A percentile compares a stretch with the other conserved stretches of the same genome.
phyloP scores from a whole-genome alignment of 2,113 vertebrate genomes.

The Melanotaenia duboulayi region DNA sequence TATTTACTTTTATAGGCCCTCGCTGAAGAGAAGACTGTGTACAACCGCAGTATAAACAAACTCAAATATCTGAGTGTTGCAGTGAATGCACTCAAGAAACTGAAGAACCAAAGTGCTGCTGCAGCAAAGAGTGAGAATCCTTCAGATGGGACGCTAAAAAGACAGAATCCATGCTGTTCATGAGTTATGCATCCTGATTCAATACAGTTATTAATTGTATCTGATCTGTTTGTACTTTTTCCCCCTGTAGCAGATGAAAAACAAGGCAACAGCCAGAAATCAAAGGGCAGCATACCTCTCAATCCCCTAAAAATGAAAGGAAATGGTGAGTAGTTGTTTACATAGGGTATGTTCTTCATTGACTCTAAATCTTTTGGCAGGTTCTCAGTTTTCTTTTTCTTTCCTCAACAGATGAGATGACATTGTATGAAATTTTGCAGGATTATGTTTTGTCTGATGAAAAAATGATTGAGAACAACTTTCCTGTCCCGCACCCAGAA shows the following conservation, averaged over 20 bases:
- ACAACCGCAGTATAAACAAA: conserved; percentile 84
- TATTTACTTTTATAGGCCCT: conserved; percentile 78
- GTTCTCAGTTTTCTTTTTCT: conserved; percentile 10
- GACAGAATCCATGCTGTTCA: background rate
- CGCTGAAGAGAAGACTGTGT: conserved; percentile 84
- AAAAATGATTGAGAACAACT: conserved; percentile 81
- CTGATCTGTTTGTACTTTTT: background rate
- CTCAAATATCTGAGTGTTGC: conserved; percentile 86
- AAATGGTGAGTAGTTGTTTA: conserved; percentile 58
- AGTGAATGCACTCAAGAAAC: conserved; percentile 85
- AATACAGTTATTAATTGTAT: background rate
- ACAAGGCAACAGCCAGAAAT: conserved; percentile 43
- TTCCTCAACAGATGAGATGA: conserved; percentile 61
- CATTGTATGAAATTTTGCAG: conserved; percentile 81
- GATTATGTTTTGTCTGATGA: conserved; percentile 83
- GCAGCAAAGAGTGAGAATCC: conserved; percentile 70
- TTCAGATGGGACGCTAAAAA: background rate
- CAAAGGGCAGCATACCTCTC: conserved; percentile 77
- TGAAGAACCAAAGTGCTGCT: conserved; percentile 78
- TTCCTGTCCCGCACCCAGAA: conserved; percentile 78
- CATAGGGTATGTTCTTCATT: background rate
- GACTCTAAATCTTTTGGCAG: background rate
- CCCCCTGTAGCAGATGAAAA: conserved; percentile 59
- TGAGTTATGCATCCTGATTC: background rate
- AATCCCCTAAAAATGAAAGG: conserved; percentile 52